These are phyloP conservation scores for Zosterops lateralis DNA, from an alignment of 2,113 vertebrate species.

Conservation along the genomic window DNA sequence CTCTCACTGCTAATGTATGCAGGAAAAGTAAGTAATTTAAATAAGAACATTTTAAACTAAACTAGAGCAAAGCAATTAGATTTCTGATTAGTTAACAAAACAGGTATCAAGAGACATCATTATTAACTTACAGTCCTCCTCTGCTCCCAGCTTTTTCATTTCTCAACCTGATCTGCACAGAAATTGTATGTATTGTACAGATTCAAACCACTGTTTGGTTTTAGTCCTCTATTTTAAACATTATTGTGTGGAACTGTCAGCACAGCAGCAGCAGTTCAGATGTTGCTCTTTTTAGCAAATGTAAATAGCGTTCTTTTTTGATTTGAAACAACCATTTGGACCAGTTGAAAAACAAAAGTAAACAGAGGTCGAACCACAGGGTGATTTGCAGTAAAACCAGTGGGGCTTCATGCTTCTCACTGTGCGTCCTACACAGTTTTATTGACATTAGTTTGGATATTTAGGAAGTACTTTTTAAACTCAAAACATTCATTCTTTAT, in stretches of 20 bases:
- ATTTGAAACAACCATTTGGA: not conserved
- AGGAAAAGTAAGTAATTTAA: constrained; percentile 1
- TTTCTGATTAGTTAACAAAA: constrained; percentile 46
- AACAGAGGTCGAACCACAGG: not conserved
- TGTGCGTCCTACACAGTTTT: not conserved
- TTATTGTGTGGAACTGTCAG: not conserved
- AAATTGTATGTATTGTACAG: not conserved
- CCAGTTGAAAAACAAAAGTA: not conserved
- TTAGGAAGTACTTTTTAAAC: not conserved
- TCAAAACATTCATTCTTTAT: not conserved
- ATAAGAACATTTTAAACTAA: constrained; percentile 31
- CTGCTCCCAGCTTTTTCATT: not conserved
- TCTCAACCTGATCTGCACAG: not conserved
- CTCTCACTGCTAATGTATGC: not conserved
- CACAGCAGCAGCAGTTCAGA: not conserved
- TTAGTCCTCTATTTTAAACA: not conserved
- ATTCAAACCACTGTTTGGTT: not conserved
- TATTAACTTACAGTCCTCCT: not conserved
- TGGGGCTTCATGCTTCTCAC: not conserved
- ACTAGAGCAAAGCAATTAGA: constrained; percentile 16
- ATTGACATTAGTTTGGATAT: not conserved
- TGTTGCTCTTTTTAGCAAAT: not conserved
- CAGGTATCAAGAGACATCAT: not conserved
- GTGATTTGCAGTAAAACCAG: not conserved
- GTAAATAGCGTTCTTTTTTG: not conserved